These are phyloP conservation scores for Solenopsis fugax DNA, from an alignment of 1,140 invertebrate species.

Conservation along the genomic window DNA sequence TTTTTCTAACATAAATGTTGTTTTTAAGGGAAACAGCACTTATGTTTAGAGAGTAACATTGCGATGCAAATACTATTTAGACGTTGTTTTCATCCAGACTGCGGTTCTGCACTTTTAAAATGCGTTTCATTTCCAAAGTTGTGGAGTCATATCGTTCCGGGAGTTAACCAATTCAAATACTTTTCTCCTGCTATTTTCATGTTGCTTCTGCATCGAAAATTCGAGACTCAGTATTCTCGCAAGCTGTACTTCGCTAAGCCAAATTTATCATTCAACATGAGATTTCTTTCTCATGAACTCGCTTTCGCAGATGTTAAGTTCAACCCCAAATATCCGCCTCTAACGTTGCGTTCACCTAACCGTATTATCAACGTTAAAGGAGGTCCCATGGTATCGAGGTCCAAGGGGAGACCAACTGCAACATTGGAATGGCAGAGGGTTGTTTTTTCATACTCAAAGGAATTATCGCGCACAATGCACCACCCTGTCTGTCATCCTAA, in stretches of 20 bases:
- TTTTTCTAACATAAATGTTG: conserved; percentile 11
- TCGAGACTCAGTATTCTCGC: background rate
- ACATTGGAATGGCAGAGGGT: conserved; percentile 11
- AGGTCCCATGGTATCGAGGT: background rate
- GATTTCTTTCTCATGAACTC: background rate
- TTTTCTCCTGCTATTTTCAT: background rate
- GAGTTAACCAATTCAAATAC: background rate
- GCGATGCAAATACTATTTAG: background rate
- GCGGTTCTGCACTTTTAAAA: background rate
- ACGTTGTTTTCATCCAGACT: conserved; percentile 6
- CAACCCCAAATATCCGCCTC: background rate
- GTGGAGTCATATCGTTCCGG: background rate
- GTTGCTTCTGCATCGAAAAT: conserved; percentile 26
- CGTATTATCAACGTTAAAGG: conserved; percentile 44
- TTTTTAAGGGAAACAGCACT: conserved; percentile 10
- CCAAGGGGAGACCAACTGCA: conserved; percentile 28
- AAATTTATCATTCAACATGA: conserved; percentile 35
- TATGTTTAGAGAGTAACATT: background rate
- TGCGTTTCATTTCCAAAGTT: conserved; percentile 13
- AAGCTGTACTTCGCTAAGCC: background rate
- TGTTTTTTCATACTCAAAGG: conserved; percentile 68
- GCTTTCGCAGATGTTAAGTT: conserved; percentile 19
- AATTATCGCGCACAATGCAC: conserved; percentile 67
- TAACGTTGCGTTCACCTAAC: conserved; percentile 42
- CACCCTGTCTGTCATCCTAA: conserved; percentile 22